phyloP scores from a whole-genome alignment of 2,888 invertebrate species.

The Imbricaverruca yamaguchii region DNA sequence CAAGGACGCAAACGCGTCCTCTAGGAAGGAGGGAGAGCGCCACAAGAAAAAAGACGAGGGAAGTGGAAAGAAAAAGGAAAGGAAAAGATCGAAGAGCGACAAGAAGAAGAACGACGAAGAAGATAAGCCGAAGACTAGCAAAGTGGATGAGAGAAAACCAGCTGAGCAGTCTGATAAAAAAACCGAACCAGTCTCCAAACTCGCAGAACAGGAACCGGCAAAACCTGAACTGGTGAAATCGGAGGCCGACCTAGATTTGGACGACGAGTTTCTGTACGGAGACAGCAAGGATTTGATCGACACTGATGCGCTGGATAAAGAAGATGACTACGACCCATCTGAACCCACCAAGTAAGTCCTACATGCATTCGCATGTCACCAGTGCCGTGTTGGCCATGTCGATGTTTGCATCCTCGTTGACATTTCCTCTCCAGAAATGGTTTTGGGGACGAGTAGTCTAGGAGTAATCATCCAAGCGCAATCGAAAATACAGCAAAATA shows the following conservation, averaged over 20 bases:
- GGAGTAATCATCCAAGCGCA: too few species aligned
- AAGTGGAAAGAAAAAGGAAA: constrained; percentile 1
- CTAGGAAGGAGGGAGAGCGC: neutral
- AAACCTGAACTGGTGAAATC: too few species aligned
- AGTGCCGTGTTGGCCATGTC: neutral
- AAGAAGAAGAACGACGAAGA: neutral
- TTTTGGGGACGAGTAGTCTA: too few species aligned
- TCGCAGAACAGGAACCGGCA: too few species aligned
- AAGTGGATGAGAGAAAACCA: too few species aligned
- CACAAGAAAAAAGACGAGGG: neutral
- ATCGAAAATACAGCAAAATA: too few species aligned
- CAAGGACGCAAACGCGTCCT: neutral
- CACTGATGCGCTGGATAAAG: neutral
- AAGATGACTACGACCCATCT: neutral
- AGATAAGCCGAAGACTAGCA: neutral
- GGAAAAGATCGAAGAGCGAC: neutral
- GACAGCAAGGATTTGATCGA: neutral
- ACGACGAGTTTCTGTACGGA: constrained; percentile 1
- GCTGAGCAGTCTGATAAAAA: too few species aligned
- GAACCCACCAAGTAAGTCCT: neutral
- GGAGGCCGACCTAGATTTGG: neutral
- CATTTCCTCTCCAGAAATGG: too few species aligned
- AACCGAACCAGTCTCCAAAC: too few species aligned
- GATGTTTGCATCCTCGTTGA: too few species aligned
- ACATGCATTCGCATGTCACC: neutral